Conservation (phyloP, 2,888 invertebrate genomes). For the Morpho helenor region DNA sequence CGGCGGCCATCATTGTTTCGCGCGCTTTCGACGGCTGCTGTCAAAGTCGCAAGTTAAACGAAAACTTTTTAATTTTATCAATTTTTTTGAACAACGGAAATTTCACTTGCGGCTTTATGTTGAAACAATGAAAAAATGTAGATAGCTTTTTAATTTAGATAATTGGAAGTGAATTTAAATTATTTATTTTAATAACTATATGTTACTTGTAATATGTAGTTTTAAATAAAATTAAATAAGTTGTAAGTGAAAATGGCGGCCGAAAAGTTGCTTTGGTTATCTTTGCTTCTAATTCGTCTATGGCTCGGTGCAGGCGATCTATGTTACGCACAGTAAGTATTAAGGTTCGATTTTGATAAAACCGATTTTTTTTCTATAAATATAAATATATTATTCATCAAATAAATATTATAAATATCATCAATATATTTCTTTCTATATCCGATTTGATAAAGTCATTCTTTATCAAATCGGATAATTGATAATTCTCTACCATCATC, state of each 20-base stretch:
- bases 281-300: conserved; percentile 56
- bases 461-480: too few species aligned
- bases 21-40: conserved; percentile 51
- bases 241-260: conserved; percentile 48
- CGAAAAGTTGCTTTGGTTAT: conserved; percentile 54
- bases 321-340: conserved; percentile 74
- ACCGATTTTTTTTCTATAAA: too few species aligned
- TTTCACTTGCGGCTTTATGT: conserved; percentile 15
- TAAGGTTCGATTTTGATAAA: conserved; percentile 15
- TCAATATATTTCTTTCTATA: too few species aligned
- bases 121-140: conserved; percentile 19
- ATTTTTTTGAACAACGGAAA: conserved; percentile 8
- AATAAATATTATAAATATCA: too few species aligned
- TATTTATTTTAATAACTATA: conserved; percentile 15
- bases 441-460: too few species aligned
- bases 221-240: conserved; percentile 13
- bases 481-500: too few species aligned
- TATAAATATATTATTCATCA: too few species aligned
- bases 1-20: conserved; percentile 50
- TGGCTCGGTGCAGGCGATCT: conserved; percentile 70
- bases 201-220: conserved; percentile 20
- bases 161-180: conserved; percentile 16
- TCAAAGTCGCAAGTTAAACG: conserved; percentile 35
- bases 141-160: conserved; percentile 22
- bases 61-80: conserved; percentile 16